Percentiles rank a stretch among this genome's conserved stretches.
Evolutionary conservation across 2,113 vertebrate species (phyloP).

Genomic region (Taxidea taxus): DNA sequence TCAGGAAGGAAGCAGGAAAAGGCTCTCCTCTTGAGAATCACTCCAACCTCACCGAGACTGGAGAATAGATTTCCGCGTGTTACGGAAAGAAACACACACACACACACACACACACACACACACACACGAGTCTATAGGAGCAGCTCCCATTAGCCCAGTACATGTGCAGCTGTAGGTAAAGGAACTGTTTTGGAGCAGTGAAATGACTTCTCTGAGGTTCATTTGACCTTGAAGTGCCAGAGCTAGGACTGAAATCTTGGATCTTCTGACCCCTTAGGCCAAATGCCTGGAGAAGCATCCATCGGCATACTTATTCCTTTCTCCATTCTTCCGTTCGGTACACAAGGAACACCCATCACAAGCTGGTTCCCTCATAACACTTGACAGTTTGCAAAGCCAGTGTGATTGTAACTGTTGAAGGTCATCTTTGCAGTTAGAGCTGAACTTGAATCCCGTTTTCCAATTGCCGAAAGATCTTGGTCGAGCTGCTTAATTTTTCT

Average conservation of each 20-base stretch:
- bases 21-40: background rate
- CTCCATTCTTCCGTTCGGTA: background rate
- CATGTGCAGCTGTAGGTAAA: background rate
- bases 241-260: background rate
- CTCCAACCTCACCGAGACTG: background rate
- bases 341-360: background rate
- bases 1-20: background rate
- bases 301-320: background rate
- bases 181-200: background rate
- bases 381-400: background rate
- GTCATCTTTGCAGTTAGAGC: background rate
- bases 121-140: background rate
- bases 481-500: background rate
- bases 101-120: too few relatives aligned
- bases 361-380: accelerated
- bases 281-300: accelerated
- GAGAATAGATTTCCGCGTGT: background rate
- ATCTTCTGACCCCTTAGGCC: background rate
- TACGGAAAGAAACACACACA: background rate
- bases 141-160: background rate
- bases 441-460: background rate
- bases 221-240: background rate
- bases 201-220: background rate
- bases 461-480: background rate
- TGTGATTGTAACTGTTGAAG: background rate